Evolutionary conservation across 2,113 vertebrate species (phyloP), one percentile per base, ranked within the genome.

Genomic region (Vulpes ferrilata): DNA sequence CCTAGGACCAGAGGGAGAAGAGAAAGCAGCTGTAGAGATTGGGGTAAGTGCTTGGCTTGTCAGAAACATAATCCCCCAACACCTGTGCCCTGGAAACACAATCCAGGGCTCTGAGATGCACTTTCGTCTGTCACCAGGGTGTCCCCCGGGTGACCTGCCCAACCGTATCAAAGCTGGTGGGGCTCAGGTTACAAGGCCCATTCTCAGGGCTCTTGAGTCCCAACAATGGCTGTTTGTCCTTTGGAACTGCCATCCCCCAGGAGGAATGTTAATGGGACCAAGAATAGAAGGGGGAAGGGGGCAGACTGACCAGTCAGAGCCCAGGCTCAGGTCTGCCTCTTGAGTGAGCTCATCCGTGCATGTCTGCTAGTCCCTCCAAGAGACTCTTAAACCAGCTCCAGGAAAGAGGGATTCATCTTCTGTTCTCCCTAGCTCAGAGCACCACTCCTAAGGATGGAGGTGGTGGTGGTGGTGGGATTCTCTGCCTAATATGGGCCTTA

Each of bases 41-140:
- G 97, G 65, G 62, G 0, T 97, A 96, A 98, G 98, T 97, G 96
- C 93, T 60, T 87, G 92, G 67, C 0, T 0, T 97, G 96, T 98
- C 97, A 96, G 98, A 98, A 98, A 94, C 97, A 97, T 98, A 99
- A 99, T 98, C 98, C 98, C 88, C 89, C 96, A 95, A 96, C 99
- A 99, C 99, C 99, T 99, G 99, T 97, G 98, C 82, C 38, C 87
- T 60, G 71, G 95, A 97, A 98, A 97, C 98, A 96, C 81, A 88
- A 88, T 11, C 0, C 94, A 67, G 71, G 96, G 95, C 97, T 98
- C 98, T 95, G 93, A 94, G 97, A 96, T 95, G 96, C 97, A 76
- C 82, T 98, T 96, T 98, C 90, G 97, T 98, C 97, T 98, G 98
- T 98, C 98, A 95, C 96, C 97, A 94, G 83, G 89, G 83, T 35